phyloP scores from a whole-genome alignment of 2,797 vertebrate species.

The Thripadectes ignobilis region DNA sequence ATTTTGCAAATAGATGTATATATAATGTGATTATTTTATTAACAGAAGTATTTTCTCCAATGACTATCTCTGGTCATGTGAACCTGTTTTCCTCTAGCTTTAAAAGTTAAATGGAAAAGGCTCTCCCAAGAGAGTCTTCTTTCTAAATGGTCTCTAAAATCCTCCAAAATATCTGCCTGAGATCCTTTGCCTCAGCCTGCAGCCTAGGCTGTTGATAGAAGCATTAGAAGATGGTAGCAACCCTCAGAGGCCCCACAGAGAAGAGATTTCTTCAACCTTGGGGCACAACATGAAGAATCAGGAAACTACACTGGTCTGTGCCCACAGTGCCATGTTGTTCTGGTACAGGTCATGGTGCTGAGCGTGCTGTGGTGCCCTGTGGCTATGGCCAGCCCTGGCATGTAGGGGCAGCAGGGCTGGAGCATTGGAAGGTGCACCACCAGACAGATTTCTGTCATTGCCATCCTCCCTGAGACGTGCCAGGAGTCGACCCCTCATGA shows the following conservation, averaged over 20 bases:
- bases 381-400: not conserved
- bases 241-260: not conserved
- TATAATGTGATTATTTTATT: not conserved
- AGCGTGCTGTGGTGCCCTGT: fast-evolving
- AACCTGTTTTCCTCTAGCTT: not conserved
- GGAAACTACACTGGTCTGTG: fast-evolving
- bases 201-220: not conserved
- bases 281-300: fast-evolving
- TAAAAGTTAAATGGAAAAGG: not conserved
- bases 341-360: fast-evolving
- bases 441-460: not conserved
- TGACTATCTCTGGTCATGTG: not conserved
- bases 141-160: not conserved
- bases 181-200: not conserved
- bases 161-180: not conserved
- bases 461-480: fast-evolving
- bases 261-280: fast-evolving
- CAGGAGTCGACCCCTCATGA: not conserved
- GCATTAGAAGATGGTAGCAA: not conserved
- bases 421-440: fast-evolving
- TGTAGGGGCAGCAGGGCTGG: fast-evolving
- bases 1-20: not conserved
- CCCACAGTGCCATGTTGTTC: fast-evolving
- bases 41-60: not conserved
- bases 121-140: not conserved